Percentiles rank a stretch among this genome's conserved stretches.
phyloP scores from a whole-genome alignment of 2,113 vertebrate genomes.

The Lathamus discolor region DNA sequence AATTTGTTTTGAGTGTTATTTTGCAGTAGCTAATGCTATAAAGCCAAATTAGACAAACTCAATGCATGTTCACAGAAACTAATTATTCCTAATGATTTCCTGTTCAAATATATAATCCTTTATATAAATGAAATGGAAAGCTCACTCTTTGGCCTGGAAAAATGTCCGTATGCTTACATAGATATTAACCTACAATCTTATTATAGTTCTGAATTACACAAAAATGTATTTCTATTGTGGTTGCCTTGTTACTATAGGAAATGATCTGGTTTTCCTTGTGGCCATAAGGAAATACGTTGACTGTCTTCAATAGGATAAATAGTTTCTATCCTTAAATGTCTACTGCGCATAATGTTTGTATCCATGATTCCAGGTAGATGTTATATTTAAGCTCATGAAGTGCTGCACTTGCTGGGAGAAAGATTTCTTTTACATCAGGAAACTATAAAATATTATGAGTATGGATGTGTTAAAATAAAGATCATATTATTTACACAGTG shows the following conservation, averaged over 20 bases:
- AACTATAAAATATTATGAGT: not conserved
- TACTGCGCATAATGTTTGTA: not conserved
- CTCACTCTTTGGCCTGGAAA: not conserved
- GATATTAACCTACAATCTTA: not conserved
- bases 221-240: not conserved
- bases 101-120: not conserved
- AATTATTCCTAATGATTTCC: slow-evolving; percentile 21
- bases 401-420: not conserved
- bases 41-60: slow-evolving; percentile 5
- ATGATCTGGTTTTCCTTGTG: not conserved
- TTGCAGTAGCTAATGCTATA: not conserved
- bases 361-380: not conserved
- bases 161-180: not conserved
- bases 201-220: not conserved
- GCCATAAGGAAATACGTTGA: not conserved
- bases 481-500: not conserved
- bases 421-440: not conserved
- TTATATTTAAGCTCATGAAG: not conserved
- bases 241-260: not conserved
- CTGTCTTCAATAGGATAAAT: not conserved
- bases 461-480: not conserved
- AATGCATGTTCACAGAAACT: not conserved
- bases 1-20: not conserved
- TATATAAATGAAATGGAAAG: not conserved
- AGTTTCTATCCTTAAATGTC: not conserved